Percentiles rank a stretch among this genome's conserved stretches.
These are phyloP conservation scores for Trachymyrmex septentrionalis DNA, from an alignment of 1,140 invertebrate genomes.

Conservation along the genomic window DNA sequence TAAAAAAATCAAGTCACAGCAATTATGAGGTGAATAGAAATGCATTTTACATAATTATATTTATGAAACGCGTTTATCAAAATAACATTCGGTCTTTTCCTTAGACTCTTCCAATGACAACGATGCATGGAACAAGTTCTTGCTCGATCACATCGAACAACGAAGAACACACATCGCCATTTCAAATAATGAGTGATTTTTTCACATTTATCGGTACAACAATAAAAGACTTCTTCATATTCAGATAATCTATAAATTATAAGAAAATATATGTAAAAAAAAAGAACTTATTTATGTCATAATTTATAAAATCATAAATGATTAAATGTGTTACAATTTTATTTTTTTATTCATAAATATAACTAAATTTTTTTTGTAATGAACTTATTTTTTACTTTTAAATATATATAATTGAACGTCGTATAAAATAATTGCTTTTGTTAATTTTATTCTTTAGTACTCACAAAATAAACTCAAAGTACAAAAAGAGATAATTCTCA, in stretches of 20 bases:
- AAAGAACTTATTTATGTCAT: conserved; percentile 9
- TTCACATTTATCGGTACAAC: conserved; percentile 69
- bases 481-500: not conserved
- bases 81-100: conserved; percentile 30
- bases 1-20: not conserved
- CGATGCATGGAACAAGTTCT: not conserved
- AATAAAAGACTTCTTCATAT: conserved; percentile 70
- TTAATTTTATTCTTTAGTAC: not conserved
- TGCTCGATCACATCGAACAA: conserved; percentile 8
- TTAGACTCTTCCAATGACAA: conserved; percentile 31
- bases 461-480: not conserved
- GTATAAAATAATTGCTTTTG: not conserved
- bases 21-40: conserved; percentile 3
- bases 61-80: not conserved
- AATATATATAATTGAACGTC: not conserved
- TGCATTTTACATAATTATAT: conserved; percentile 6
- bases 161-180: conserved; percentile 41
- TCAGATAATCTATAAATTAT: conserved; percentile 39
- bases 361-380: not conserved
- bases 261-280: not conserved
- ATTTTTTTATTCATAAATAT: not conserved
- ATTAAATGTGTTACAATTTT: not conserved
- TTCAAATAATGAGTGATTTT: conserved; percentile 66
- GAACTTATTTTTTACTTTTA: too few species aligned
- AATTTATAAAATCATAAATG: conserved; percentile 11